Base-by-base conservation (phyloP, 2,797 vertebrate species). In the Helarctos malayanus region DNA sequence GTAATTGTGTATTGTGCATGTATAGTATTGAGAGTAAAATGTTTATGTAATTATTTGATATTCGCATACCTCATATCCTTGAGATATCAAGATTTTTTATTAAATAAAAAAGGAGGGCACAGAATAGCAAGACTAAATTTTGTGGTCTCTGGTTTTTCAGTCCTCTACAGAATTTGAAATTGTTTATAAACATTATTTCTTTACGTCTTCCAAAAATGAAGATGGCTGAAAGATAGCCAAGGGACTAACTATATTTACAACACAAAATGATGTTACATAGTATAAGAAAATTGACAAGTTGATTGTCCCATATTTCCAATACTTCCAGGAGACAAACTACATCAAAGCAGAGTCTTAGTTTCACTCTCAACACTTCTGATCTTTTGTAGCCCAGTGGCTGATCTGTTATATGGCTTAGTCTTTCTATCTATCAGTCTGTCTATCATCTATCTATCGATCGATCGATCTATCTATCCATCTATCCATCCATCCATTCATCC, bases 21-120 rank as follows among this genome's bases (percentile, higher is more conserved):
- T 83, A 57, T 92, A 87, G 76, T 35, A 41, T 29, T 47, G 15
- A 61, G 15, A 86, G 32, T 96, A 83, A 65, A 90, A 52, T 5
- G 82, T 76, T 79, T 78, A 78, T 79, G 76, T 87, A 76, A 69
- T 93, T 89, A 82, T 79, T 86, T 97, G 7, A 82, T 86, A 69
- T 76, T 80, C 25, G 68, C 65, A 63, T 76, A 49, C 6, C 8
- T 27, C 25, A 63, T 41, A 83, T 81, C 25, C 15, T 95, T 93
- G 65, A 68, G 21, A 82, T 63, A 49, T n/a, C 49, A 79, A 73
- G 47, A 63, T 88, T 27, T 78, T 78, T 35, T n/a, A 65, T 85
- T 61, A 88, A 47, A 80, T 56, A 71, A 35, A 41, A 54, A 57
- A 79, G 27, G 73, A 35, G 38, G 38, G 54, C 38, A 15, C 2